phyloP scores from a whole-genome alignment of 1,140 invertebrate genomes.

The Philotrypesis tridentata region DNA sequence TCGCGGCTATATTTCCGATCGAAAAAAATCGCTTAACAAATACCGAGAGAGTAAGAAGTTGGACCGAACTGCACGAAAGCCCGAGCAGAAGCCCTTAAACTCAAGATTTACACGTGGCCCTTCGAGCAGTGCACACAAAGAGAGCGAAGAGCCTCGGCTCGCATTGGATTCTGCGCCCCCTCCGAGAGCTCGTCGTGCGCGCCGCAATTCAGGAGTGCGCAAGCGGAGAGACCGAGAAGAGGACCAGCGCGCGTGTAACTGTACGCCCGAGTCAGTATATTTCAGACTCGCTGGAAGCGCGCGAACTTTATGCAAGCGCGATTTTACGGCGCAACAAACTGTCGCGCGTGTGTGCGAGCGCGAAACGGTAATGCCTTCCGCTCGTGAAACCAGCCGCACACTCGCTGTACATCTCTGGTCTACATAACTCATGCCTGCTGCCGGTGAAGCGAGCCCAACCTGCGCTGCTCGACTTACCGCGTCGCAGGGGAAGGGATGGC shows the following conservation, averaged over 20 bases:
- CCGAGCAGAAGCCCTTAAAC: neutral
- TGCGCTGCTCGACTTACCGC: neutral
- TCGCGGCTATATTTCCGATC: too few species aligned
- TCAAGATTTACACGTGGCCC: neutral
- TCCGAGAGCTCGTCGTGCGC: too few species aligned
- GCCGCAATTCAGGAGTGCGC: neutral
- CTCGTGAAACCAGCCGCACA: conserved; percentile 59
- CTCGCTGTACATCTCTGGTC: conserved; percentile 33
- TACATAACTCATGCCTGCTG: conserved; percentile 60
- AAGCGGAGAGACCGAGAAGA: neutral
- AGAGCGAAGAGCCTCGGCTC: neutral
- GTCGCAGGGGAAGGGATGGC: neutral
- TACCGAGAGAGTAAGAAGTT: neutral
- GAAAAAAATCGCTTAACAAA: neutral
- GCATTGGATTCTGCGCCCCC: neutral
- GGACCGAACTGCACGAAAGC: neutral
- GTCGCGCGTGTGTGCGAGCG: conserved; percentile 57
- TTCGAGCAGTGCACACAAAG: too few species aligned
- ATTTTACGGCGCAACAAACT: conserved; percentile 66
- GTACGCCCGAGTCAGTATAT: conserved; percentile 46
- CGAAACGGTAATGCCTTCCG: conserved; percentile 66
- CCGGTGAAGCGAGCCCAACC: conserved; percentile 24
- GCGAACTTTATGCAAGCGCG: conserved; percentile 61
- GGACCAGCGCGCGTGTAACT: neutral
- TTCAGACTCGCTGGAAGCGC: conserved; percentile 50